Evolutionary conservation across 2,797 vertebrate genomes (phyloP).

Genomic region (Pseudomugil gertrudae): DNA sequence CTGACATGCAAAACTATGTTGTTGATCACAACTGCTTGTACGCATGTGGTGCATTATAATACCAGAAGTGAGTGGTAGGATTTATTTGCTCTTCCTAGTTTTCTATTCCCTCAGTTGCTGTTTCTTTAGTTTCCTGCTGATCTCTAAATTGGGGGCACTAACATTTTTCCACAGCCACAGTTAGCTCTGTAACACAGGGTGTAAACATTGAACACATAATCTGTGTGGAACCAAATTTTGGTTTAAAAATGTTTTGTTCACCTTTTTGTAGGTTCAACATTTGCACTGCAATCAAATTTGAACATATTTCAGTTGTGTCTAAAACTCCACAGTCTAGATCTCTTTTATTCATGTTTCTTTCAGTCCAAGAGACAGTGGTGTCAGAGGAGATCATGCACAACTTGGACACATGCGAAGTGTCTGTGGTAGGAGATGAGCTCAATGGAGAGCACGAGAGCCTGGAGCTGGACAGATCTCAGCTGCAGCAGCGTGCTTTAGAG

Average conservation of each 20-base stretch:
- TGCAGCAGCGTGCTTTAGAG: constrained; percentile 92
- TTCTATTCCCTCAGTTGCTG: neutral
- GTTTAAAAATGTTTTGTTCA: neutral
- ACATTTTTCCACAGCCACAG: neutral
- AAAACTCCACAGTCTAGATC: neutral
- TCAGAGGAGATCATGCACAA: constrained; percentile 99
- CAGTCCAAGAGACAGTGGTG: constrained; percentile 97
- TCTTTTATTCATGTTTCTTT: constrained; percentile 4
- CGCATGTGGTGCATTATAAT: neutral
- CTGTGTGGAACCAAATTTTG: neutral
- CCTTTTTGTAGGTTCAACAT: neutral
- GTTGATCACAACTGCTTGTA: neutral
- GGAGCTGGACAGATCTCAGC: constrained; percentile 88
- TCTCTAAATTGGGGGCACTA: neutral
- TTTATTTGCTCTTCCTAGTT: neutral
- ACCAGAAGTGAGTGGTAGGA: neutral
- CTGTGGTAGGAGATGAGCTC: constrained; percentile 91
- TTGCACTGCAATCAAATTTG: neutral
- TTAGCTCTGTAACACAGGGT: neutral
- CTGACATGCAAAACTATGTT: neutral
- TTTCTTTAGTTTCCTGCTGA: neutral
- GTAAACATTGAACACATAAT: neutral
- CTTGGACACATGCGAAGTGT: constrained; percentile 94
- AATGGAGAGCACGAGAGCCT: constrained; percentile 92
- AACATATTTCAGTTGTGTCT: neutral